Percentiles rank a stretch among this genome's conserved stretches.
Evolutionary conservation across 2,797 vertebrate genomes (phyloP).

Genomic region (Menidia menidia): DNA sequence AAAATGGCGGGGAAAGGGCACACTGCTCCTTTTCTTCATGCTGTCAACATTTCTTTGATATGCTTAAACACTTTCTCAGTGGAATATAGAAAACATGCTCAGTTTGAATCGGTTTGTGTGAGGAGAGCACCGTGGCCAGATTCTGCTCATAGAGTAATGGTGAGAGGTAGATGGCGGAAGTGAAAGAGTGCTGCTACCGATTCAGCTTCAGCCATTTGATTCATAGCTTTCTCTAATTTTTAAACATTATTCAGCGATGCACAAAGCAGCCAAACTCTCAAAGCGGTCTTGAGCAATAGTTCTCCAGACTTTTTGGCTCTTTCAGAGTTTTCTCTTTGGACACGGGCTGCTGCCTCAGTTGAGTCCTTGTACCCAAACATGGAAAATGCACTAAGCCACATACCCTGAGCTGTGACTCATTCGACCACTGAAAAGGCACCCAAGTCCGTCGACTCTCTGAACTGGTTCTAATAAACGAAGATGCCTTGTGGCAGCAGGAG

Average conservation of each 20-base stretch:
- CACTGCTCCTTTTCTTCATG: slow-evolving; percentile 7
- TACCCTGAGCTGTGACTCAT: too few species aligned
- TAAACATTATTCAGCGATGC: neutral
- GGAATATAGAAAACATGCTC: slow-evolving; percentile 25
- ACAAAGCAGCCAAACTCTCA: neutral
- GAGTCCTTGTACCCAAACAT: too few species aligned
- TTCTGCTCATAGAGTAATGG: neutral
- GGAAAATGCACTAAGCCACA: too few species aligned
- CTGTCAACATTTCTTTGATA: slow-evolving; percentile 16
- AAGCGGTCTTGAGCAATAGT: neutral
- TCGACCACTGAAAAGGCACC: too few species aligned
- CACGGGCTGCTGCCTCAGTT: neutral
- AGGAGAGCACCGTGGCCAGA: neutral
- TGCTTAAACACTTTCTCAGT: slow-evolving; percentile 30
- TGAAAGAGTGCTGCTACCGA: neutral
- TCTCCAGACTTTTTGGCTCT: neutral
- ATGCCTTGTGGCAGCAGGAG: neutral
- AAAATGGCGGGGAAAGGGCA: slow-evolving; percentile 5
- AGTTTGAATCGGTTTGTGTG: slow-evolving; percentile 17
- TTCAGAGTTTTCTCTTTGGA: neutral
- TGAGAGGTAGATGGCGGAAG: neutral
- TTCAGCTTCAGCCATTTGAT: neutral
- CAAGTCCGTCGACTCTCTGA: too few species aligned
- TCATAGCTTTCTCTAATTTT: neutral
- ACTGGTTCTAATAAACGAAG: too few species aligned